phyloP scores from a whole-genome alignment of 2,113 vertebrate genomes.

The Elephantulus edwardii region DNA sequence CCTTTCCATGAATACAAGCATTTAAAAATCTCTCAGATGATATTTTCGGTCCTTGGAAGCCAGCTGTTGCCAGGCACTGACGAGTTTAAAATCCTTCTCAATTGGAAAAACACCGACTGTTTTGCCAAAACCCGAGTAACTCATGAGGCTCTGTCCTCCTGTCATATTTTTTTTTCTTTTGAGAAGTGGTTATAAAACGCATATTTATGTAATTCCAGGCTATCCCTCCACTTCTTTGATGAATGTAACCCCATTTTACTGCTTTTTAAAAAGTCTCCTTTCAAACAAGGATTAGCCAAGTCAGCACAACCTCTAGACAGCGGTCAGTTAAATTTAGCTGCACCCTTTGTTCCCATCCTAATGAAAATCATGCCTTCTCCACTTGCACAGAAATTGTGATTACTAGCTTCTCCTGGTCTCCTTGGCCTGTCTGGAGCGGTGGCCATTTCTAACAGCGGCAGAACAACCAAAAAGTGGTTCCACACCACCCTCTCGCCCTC shows the following conservation, averaged over 20 bases:
- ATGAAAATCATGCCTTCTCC: conserved; percentile 70
- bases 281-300: conserved; percentile 79
- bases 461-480: background rate
- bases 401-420: conserved; percentile 64
- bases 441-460: conserved; percentile 55
- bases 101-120: conserved; percentile 60
- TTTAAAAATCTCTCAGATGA: background rate
- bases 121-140: conserved; percentile 80
- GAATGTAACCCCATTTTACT: conserved; percentile 81
- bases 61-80: conserved; percentile 35
- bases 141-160: conserved; percentile 73
- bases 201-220: conserved; percentile 81
- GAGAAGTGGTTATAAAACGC: conserved; percentile 76
- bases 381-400: conserved; percentile 70
- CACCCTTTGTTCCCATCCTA: conserved; percentile 76
- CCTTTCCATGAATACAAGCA: conserved; percentile 53
- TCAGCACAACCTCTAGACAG: conserved; percentile 83
- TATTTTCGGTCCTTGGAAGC: conserved; percentile 40
- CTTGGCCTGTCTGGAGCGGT: conserved; percentile 46
- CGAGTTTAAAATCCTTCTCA: conserved; percentile 61
- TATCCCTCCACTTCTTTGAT: conserved; percentile 80
- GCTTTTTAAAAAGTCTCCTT: conserved; percentile 72
- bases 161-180: conserved; percentile 81
- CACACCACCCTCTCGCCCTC: conserved; percentile 46
- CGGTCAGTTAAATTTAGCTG: conserved; percentile 83